These are phyloP conservation scores for Henicopernis longicauda DNA, from an alignment of 2,113 vertebrate species.

Conservation along the genomic window DNA sequence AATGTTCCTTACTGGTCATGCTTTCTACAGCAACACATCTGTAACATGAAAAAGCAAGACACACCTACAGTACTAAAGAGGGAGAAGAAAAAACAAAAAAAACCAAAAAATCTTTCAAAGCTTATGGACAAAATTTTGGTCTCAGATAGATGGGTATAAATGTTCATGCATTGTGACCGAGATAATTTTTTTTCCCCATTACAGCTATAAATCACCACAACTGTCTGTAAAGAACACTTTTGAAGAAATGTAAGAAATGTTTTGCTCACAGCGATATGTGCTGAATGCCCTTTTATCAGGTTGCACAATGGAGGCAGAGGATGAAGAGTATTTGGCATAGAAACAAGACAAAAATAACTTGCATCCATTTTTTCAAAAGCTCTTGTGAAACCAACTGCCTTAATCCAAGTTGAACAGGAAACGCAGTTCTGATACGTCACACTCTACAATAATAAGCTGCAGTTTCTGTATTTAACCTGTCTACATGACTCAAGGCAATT, in stretches of 20 bases:
- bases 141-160: neutral
- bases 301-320: neutral
- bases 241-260: neutral
- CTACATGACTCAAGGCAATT: neutral
- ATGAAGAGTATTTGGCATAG: neutral
- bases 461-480: conserved; percentile 28
- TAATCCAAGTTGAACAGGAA: conserved; percentile 29
- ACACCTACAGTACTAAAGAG: neutral
- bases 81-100: neutral
- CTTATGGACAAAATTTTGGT: neutral
- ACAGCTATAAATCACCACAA: neutral
- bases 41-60: neutral
- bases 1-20: neutral
- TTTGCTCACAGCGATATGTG: neutral
- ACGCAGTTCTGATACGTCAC: neutral
- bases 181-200: neutral
- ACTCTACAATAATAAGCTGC: neutral
- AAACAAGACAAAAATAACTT: conserved; percentile 12
- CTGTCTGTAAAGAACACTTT: neutral
- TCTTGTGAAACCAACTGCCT: neutral
- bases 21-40: neutral
- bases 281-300: neutral
- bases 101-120: neutral
- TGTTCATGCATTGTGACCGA: neutral
- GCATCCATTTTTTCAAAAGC: neutral